Percentiles rank a stretch among this genome's conserved stretches.
Evolutionary conservation across 2,888 invertebrate genomes (phyloP).

Genomic region (Calameuta filiformis): DNA sequence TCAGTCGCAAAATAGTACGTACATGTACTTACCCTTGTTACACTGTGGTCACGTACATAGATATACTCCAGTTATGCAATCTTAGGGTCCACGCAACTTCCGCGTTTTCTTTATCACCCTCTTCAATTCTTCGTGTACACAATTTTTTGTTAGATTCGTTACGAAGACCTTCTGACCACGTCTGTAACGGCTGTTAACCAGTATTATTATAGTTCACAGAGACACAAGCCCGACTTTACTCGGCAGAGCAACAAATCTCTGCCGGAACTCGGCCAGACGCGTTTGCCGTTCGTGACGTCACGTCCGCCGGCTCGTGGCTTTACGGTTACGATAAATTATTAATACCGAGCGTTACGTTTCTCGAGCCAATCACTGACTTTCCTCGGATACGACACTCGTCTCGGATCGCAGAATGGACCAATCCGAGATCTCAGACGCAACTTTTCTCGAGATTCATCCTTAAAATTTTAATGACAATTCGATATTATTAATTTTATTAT

Average conservation of each 20-base stretch:
- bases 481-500: too few species aligned
- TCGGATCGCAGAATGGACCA: not conserved
- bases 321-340: conserved; percentile 6
- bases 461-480: not conserved
- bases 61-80: not conserved
- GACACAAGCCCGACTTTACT: not conserved
- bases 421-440: not conserved
- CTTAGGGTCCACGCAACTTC: not conserved
- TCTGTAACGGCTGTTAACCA: not conserved
- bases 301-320: conserved; percentile 32
- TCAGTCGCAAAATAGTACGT: not conserved
- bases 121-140: not conserved
- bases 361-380: not conserved
- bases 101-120: not conserved
- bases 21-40: not conserved
- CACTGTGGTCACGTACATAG: not conserved
- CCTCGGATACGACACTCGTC: not conserved
- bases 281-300: conserved; percentile 32
- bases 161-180: not conserved
- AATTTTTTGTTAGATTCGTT: not conserved
- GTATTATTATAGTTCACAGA: not conserved
- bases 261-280: conserved; percentile 48
- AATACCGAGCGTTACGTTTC: not conserved
- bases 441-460: not conserved
- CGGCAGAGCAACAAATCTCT: not conserved